Evolutionary conservation across 2,797 vertebrate genomes (phyloP), one percentile per base, ranked within the genome.

Genomic region (Arnoldichthys spilopterus): DNA sequence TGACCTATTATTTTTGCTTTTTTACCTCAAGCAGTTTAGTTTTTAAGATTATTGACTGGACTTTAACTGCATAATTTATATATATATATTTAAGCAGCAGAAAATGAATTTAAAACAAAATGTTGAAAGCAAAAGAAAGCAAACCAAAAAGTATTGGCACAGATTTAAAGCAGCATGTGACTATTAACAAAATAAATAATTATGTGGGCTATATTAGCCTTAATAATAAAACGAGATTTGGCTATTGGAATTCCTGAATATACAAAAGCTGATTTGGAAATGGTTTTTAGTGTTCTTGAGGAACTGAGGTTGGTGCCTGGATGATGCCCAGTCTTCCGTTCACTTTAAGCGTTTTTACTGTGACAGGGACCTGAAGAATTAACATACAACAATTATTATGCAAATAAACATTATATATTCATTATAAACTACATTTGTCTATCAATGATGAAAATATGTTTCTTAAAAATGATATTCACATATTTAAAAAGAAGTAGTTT

Each of bases 281-380:
- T 56, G 15, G 40, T 20, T 53, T 80, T 66, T 81, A 85, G 53
- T 72, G 79, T 73, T 66, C 43, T 34, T 80, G n/a, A 58, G 87
- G 73, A 26, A 83, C 66, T 6, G 89, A 78, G 20, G 87, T 86
- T 20, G 83, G 75, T 56, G 87, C 45, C 34, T 88, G 88, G 75
- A 94, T 90, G 26, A 86, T 94, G 81, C 94, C 92, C 83, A 93
- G 88, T 73, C 91, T 91, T 68, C 93, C 92, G 20, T 94, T 94
- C 80, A 95, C 93, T 85, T 92, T 84, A 76, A 93, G 49, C 0
- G 92, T 94, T 83, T 93, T 95, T 74, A 73, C 85, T 76, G 91
- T 88, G 40, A 79, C 86, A 18, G 91, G 79, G 7, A 94, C 90
- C 94, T 95, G 74, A 77, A 82, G 72, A 61, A 82, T 74, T 69